Evolutionary conservation across 2,888 invertebrate genomes (phyloP), one percentile per base, ranked within the genome.

Genomic region (Argyra leucocephala): DNA sequence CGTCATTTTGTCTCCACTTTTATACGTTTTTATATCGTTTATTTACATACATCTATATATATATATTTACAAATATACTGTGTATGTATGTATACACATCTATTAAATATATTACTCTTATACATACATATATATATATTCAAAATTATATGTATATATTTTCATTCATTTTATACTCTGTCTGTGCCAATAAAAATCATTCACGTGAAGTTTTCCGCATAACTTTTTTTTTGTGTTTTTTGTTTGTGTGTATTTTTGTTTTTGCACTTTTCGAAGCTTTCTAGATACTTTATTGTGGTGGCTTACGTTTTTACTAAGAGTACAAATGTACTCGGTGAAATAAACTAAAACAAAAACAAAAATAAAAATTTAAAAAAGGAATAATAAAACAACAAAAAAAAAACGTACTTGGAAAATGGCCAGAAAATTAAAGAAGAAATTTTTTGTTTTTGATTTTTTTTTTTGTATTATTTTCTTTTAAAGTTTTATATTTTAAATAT

Each of bases 141-240:
- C 1, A 18, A 48, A 48, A 48, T 48, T 48, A 18, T 48, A 12
- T 18, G 48, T 48, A 6, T 48, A n/a, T 6, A 48, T 48, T 18
- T 48, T 48, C 48, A 48, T n/a, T 48, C 48, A 48, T 48, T 48
- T 48, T 48, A 48, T 48, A 48, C 48, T 18, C 48, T n/a, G 9
- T 18, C 5, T 37, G 12, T 48, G 48, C 48, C 48, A 48, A 48
- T 48, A 48, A 48, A 48, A 48, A 48, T 48, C 15, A 48, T 48
- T 48, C 48, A 48, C 48, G 48, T 48, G 48, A 48, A 48, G 48
- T 48, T 48, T 18, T 48, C 48, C n/a, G 48, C 48, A 48, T 48
- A 48, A 48, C 18, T 18, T 48, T 48, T 48, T 48, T 18, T n/a
- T 48, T 15, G 1, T 48, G 7, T 48, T 48, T 2, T n/a, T 1